phyloP scores from a whole-genome alignment of 2,888 invertebrate genomes.

The Zele albiditarsus region DNA sequence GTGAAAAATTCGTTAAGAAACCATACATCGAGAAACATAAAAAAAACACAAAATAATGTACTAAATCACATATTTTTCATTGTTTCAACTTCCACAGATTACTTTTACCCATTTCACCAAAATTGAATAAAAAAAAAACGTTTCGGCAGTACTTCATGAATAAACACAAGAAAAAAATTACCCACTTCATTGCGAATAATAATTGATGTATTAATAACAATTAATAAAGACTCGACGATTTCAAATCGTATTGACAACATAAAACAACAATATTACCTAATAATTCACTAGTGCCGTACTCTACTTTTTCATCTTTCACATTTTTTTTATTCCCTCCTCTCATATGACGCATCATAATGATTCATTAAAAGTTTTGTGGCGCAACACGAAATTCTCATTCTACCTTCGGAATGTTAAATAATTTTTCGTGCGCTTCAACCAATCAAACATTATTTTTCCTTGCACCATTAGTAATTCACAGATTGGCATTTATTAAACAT shows the following conservation, averaged over 20 bases:
- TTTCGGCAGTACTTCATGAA: slow-evolving; percentile 22
- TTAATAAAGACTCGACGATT: slow-evolving; percentile 64
- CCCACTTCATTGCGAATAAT: slow-evolving; percentile 38
- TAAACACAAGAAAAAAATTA: slow-evolving; percentile 33
- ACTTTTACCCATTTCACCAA: background rate
- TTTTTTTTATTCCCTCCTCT: slow-evolving; percentile 5
- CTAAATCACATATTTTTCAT: background rate
- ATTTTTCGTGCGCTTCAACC: background rate
- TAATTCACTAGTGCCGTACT: slow-evolving; percentile 59
- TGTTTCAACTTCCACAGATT: background rate
- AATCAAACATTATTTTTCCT: background rate
- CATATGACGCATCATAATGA: background rate
- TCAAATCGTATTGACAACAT: slow-evolving; percentile 63
- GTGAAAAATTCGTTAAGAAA: too few relatives aligned
- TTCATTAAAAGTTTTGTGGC: background rate
- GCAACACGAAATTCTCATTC: background rate
- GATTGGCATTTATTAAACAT: too few relatives aligned
- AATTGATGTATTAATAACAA: slow-evolving; percentile 60
- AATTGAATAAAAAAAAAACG: slow-evolving; percentile 10
- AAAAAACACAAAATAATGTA: background rate
- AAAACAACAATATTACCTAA: slow-evolving; percentile 69
- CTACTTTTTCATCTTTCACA: slow-evolving; percentile 25
- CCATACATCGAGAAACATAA: too few relatives aligned
- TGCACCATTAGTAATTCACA: background rate
- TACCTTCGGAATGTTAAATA: background rate